Conservation (phyloP, 2,888 invertebrate species). For the Palloptera scutellata region DNA sequence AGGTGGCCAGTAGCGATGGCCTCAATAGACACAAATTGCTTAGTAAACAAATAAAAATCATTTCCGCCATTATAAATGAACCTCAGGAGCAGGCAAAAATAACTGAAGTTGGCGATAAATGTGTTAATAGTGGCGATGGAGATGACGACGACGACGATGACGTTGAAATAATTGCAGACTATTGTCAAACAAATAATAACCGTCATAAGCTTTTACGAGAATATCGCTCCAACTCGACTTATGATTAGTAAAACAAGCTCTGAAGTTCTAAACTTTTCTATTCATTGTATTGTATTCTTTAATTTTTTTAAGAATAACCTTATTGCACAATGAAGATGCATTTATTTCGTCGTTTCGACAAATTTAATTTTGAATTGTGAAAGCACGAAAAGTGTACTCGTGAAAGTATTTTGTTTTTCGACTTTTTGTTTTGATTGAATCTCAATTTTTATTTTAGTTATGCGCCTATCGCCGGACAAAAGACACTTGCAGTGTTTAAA, state of each 20-base stretch:
- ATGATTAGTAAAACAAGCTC: constrained; percentile 46
- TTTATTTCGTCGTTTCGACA: no score
- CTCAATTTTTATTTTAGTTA: constrained; percentile 10
- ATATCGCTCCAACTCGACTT: constrained; percentile 53
- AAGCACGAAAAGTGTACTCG: constrained; percentile 1
- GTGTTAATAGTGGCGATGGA: constrained; percentile 21
- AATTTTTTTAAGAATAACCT: neutral
- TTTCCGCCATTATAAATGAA: constrained; percentile 40
- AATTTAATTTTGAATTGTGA: neutral
- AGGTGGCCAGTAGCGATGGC: constrained; percentile 32
- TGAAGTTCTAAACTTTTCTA: constrained; percentile 19
- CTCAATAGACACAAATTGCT: constrained; percentile 44
- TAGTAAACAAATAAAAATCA: constrained; percentile 44
- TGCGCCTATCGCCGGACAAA: neutral
- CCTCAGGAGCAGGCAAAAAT: constrained; percentile 27
- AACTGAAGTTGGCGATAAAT: neutral
- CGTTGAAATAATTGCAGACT: constrained; percentile 31
- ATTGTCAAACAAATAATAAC: constrained; percentile 16
- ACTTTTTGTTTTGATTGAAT: constrained; percentile 3
- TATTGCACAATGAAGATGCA: no score
- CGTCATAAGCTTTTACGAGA: constrained; percentile 46
- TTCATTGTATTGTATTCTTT: neutral
- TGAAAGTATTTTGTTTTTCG: neutral
- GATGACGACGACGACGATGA: constrained; percentile 36
- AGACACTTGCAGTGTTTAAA: neutral